A percentile compares a stretch with the other conserved stretches of the same genome.
phyloP scores from a whole-genome alignment of 2,797 vertebrate genomes.

The Alosa sapidissima region DNA sequence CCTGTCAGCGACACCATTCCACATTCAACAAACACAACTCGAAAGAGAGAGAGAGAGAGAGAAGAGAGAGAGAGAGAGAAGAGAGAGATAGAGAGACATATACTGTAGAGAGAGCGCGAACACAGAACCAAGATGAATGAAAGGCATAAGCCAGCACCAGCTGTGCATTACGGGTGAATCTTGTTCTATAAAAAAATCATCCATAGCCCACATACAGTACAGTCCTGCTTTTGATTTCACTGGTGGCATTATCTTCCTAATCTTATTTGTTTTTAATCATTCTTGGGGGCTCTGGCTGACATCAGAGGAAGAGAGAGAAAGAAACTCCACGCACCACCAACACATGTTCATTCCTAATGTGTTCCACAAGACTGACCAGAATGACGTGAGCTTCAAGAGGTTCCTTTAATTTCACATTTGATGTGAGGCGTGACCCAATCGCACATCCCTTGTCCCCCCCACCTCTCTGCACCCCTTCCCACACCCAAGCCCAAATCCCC shows the following conservation, averaged over 20 bases:
- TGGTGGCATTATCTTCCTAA: not conserved
- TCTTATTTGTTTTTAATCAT: slow-evolving; percentile 16
- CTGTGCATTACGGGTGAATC: slow-evolving; percentile 45
- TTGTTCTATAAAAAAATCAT: not conserved
- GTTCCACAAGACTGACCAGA: not conserved
- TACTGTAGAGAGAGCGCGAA: not conserved
- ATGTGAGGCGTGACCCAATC: slow-evolving; percentile 42
- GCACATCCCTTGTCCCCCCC: slow-evolving; percentile 32
- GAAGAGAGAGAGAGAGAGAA: not conserved
- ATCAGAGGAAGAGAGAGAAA: not conserved
- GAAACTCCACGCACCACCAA: not conserved
- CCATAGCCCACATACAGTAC: not conserved
- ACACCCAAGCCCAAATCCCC: not conserved
- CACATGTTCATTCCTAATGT: not conserved
- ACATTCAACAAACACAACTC: slow-evolving; percentile 38
- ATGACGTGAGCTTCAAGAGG: not conserved
- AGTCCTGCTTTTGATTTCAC: not conserved
- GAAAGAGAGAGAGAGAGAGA: slow-evolving; percentile 24
- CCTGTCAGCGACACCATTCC: slow-evolving; percentile 15
- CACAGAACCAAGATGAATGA: not conserved
- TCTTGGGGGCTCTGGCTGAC: not conserved
- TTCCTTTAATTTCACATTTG: slow-evolving; percentile 51
- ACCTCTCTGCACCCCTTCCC: not conserved
- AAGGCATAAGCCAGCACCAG: not conserved
- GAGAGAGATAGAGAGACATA: slow-evolving; percentile 3